Evolutionary conservation across 2,797 vertebrate genomes (phyloP), one percentile per base, ranked within the genome.

Genomic region (Acanthurus leucopareius): DNA sequence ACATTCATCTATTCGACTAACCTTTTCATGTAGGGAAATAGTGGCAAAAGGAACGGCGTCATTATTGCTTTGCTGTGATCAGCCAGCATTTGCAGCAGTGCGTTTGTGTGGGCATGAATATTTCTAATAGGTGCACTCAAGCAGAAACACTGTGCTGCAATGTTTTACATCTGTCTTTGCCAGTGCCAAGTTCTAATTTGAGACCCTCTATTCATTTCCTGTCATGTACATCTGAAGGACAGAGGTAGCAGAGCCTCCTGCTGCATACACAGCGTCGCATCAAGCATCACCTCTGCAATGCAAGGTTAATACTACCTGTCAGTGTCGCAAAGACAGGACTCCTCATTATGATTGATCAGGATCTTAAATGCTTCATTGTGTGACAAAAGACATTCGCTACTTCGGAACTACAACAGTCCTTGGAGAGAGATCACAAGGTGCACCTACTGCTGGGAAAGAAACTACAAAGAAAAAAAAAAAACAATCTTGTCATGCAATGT

Each of bases 291-390:
- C 68, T 85, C 58, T 75, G 47, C 75, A 68, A 69, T 48, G 70
- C 82, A 91, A 93, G 85, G 86, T 84, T 89, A 86, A 84, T 82
- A 48, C 66, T 42, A 71, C 77, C 71, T 83, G 75, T 76, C 81
- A 66, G 84, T 70, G 71, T 89, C 59, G 70, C 63, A 80, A 60
- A 75, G 70, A 84, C 56, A 68, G 42, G 72, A 68, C 40, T 48
- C 69, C 20, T 87, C 77, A 89, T 92, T 84, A 84, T 88, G 89
- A 91, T 84, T 79, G 87, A 91, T 89, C 64, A 79, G 68, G 61
- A 74, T 83, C 74, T 88, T 85, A 85, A 52, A 64, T 77, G 20
- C 42, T 22, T 40, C 42, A 8, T 48, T 67, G 59, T 77, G n/a
- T 73, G 53, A 78, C 53, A 44, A 68, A 56, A 69, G 53, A 62